Conservation (phyloP, 2,797 vertebrate species). For the Poecilia wingei region DNA sequence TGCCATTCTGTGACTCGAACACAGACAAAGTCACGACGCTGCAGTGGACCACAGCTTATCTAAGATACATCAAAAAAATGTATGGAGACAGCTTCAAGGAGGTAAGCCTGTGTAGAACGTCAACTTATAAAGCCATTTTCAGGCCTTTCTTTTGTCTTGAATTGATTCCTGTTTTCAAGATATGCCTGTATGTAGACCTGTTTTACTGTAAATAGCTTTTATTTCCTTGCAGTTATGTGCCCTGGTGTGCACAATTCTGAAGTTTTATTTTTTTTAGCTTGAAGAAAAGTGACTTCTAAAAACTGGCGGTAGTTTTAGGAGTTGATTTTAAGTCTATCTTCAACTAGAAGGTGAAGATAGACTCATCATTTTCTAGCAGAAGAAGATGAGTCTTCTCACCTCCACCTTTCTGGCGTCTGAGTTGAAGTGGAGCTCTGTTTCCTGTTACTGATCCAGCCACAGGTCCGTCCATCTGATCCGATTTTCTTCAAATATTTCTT, state of each 20-base stretch:
- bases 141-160: not conserved
- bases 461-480: not conserved
- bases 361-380: too few relatives aligned
- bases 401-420: not conserved
- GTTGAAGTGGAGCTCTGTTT: not conserved
- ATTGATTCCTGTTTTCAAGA: not conserved
- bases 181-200: not conserved
- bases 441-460: not conserved
- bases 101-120: slow-evolving; percentile 67
- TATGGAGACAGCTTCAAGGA: slow-evolving; percentile 89
- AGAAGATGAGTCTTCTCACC: not conserved
- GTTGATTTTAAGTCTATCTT: not conserved
- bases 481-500: not conserved
- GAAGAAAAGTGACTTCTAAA: not conserved
- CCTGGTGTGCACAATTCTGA: not conserved
- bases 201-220: not conserved
- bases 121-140: slow-evolving; percentile 1
- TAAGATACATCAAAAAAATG: slow-evolving; percentile 87
- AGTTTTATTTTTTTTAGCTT: not conserved
- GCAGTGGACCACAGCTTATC: slow-evolving; percentile 89
- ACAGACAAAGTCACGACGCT: slow-evolving; percentile 94
- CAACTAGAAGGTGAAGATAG: too few relatives aligned
- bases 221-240: not conserved
- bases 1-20: slow-evolving; percentile 88
- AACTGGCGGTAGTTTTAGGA: not conserved